Evolutionary conservation across 2,113 vertebrate genomes (phyloP).

Genomic region (Suricata suricatta): DNA sequence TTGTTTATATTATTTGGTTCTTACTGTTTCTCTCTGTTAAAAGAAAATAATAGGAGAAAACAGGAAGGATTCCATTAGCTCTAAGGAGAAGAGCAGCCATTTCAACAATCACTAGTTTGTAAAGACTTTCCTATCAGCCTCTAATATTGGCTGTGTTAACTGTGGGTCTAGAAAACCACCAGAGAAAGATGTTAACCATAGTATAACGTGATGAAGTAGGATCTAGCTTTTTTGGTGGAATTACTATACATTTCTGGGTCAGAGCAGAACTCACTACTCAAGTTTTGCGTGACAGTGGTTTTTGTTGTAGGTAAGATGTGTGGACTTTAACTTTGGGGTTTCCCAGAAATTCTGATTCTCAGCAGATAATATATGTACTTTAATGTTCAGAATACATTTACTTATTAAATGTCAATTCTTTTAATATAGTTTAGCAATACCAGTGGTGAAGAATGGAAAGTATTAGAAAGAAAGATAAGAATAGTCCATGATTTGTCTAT

Average conservation of each 20-base stretch:
- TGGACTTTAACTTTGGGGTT: not conserved
- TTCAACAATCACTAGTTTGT: not conserved
- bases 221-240: not conserved
- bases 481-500: not conserved
- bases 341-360: not conserved
- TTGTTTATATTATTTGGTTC: conserved; percentile 6
- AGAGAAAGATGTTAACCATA: not conserved
- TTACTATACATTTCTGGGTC: not conserved
- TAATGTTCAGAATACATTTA: not conserved
- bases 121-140: not conserved
- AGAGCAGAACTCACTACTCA: not conserved
- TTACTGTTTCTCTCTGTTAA: not conserved
- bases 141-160: not conserved
- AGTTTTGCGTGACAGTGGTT: not conserved
- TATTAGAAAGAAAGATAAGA: not conserved
- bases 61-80: not conserved
- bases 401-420: not conserved
- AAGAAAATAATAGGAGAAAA: not conserved
- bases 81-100: not conserved
- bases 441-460: not conserved
- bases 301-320: not conserved
- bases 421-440: not conserved
- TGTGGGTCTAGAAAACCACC: not conserved
- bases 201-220: not conserved
- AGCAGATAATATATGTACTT: not conserved